These are phyloP conservation scores for Oeneis ivallda DNA, from an alignment of 2,888 invertebrate genomes.

Conservation along the genomic window DNA sequence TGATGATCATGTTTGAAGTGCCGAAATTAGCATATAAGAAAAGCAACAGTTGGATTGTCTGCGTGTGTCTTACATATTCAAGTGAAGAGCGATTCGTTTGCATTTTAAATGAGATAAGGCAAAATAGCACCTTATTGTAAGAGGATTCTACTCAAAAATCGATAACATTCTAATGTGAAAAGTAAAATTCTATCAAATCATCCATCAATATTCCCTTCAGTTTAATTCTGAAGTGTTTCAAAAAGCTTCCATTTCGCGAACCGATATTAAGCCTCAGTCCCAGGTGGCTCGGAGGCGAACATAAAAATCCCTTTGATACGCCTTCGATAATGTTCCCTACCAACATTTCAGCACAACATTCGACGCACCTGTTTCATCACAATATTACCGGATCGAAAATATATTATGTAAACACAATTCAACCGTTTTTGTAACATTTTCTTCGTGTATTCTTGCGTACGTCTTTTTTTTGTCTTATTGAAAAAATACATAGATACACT, in stretches of 20 bases:
- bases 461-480: too few species aligned
- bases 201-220: neutral
- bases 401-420: constrained; percentile 6
- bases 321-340: neutral
- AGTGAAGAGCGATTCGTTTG: too few species aligned
- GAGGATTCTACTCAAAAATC: too few species aligned
- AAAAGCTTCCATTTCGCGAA: neutral
- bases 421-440: neutral
- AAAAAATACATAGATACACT: too few species aligned
- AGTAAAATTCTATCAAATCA: too few species aligned
- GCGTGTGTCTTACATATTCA: too few species aligned
- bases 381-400: neutral
- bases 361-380: constrained; percentile 7
- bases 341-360: constrained; percentile 15
- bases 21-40: too few species aligned
- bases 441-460: neutral
- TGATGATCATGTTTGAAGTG: too few species aligned
- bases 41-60: too few species aligned
- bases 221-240: constrained; percentile 1
- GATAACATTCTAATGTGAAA: too few species aligned
- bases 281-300: constrained; percentile 5
- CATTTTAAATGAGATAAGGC: too few species aligned
- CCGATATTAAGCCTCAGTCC: constrained; percentile 2
- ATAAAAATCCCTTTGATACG: constrained; percentile 15
- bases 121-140: too few species aligned